A percentile compares a stretch with the other conserved stretches of the same genome.
Evolutionary conservation across 2,888 invertebrate species (phyloP).

Genomic region (Blomia tropicalis): DNA sequence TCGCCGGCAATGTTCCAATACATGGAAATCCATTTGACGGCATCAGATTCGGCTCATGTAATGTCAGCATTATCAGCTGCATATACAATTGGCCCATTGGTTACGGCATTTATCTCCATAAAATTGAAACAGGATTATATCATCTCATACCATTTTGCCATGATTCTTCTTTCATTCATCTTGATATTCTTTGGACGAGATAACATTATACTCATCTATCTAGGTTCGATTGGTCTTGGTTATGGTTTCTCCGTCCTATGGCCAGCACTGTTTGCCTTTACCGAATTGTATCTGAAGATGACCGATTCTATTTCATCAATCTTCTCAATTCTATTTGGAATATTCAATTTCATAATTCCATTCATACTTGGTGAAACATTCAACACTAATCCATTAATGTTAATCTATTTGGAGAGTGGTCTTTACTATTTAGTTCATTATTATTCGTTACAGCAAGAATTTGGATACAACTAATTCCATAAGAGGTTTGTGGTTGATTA

Average conservation of each 20-base stretch:
- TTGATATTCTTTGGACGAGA: not conserved
- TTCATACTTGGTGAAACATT: not conserved
- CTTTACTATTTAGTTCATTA: not conserved
- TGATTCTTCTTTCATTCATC: not conserved
- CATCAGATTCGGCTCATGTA: slow-evolving; percentile 4
- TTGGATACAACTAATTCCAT: not conserved
- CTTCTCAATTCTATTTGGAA: not conserved
- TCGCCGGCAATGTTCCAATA: slow-evolving; percentile 11
- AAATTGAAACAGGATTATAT: slow-evolving; percentile 2
- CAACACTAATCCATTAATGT: not conserved
- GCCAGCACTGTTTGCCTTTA: slow-evolving; percentile 9
- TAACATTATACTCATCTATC: not conserved
- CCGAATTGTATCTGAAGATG: not conserved
- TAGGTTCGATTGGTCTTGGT: not conserved
- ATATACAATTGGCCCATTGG: slow-evolving; percentile 1
- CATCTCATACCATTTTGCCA: slow-evolving; percentile 4
- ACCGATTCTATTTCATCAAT: not conserved
- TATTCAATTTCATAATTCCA: not conserved
- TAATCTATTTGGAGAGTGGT: too few relatives aligned
- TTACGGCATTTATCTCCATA: slow-evolving; percentile 9
- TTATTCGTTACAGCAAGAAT: not conserved
- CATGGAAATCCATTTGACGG: not conserved
- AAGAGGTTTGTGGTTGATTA: too few relatives aligned
- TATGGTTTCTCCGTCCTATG: slow-evolving; percentile 6
- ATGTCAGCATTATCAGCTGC: not conserved